Evolutionary conservation across 2,797 vertebrate species (phyloP), one percentile per base, ranked within the genome.

Genomic region (Rhynchotus rufescens): DNA sequence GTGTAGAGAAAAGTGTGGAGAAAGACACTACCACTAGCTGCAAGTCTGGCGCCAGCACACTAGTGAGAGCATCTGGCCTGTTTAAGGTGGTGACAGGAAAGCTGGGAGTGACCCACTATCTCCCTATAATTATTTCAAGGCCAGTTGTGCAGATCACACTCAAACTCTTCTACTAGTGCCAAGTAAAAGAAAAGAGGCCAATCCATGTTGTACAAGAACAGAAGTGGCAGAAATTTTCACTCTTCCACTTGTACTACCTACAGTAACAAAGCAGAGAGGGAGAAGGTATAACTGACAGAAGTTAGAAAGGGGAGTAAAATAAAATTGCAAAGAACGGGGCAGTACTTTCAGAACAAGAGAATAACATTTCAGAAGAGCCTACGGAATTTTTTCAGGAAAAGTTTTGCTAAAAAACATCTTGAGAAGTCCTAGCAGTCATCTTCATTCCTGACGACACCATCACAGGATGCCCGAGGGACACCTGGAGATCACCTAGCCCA

Each of bases 231-330:
- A 60, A 56, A n/a, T 65, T 79, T 65, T 68, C 32, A 79, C 34
- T 3, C 1, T 44, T 81, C 9, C 12, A n/a, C 5, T 72, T 84
- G 4, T 57, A 16, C 17, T 66, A 38, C 2, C 10, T 17, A 44
- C 5, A 68, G 28, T 56, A 75, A 75, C 0, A 0, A 80, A 57
- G 15, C 12, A 34, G 2, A 54, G 10, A 66, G 3, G 19, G 6
- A 49, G 59, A 73, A 73, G 28, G 52, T 15, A 30, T 3, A 22
- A 61, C 21, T 45, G n/a, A 32, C 25, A 14, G 7, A 60, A 60
- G 13, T 66, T 60, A 12, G 22, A 84, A 81, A 76, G 10, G 3
- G 2, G 12, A 75, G 6, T 23, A 49, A 57, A 68, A 78, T 9
- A 78, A 80, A 45, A 68, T 6, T 23, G 25, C 25, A 40, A 90